Evolutionary conservation across 2,797 vertebrate species (phyloP).

Genomic region (Denticeps clupeoides): DNA sequence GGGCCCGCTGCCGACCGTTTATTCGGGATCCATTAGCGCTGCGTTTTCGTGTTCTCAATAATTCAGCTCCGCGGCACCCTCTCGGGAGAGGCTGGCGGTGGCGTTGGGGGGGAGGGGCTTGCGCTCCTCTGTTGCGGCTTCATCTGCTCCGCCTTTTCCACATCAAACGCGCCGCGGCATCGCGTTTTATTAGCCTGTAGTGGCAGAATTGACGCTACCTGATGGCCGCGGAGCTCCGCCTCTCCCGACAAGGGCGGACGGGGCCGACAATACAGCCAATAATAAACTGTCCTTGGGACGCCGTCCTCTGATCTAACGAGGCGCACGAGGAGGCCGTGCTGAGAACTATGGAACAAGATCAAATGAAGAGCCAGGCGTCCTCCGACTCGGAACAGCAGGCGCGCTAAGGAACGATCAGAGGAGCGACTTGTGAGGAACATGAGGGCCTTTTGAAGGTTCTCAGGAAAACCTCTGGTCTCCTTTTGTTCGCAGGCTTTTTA

Average conservation of each 20-base stretch:
- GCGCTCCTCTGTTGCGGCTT: too few relatives aligned
- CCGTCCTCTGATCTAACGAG: slow-evolving; percentile 30
- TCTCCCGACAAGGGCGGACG: too few relatives aligned
- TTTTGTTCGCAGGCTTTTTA: too few relatives aligned
- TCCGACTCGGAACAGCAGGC: slow-evolving; percentile 5
- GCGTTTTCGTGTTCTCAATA: slow-evolving; percentile 65
- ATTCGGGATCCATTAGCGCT: slow-evolving; percentile 64
- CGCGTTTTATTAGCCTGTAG: too few relatives aligned
- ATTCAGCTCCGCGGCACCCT: slow-evolving; percentile 57
- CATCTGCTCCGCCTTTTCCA: too few relatives aligned
- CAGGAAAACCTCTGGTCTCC: slow-evolving; percentile 1
- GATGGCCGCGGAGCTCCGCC: too few relatives aligned
- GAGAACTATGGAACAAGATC: slow-evolving; percentile 22
- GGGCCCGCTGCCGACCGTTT: slow-evolving; percentile 48
- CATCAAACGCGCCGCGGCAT: too few relatives aligned
- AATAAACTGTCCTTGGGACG: slow-evolving; percentile 31
- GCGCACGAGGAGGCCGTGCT: slow-evolving; percentile 14
- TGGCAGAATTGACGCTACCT: too few relatives aligned
- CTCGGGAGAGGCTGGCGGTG: slow-evolving; percentile 42
- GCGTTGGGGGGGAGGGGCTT: too few relatives aligned
- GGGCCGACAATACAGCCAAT: slow-evolving; percentile 26
- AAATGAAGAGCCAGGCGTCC: slow-evolving; percentile 12
- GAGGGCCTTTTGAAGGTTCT: not conserved
- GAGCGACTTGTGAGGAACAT: slow-evolving; percentile 7
- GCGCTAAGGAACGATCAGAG: slow-evolving; percentile 2